These are phyloP conservation scores for Drosophila insularis DNA, from an alignment of 1,140 invertebrate genomes.

Conservation along the genomic window DNA sequence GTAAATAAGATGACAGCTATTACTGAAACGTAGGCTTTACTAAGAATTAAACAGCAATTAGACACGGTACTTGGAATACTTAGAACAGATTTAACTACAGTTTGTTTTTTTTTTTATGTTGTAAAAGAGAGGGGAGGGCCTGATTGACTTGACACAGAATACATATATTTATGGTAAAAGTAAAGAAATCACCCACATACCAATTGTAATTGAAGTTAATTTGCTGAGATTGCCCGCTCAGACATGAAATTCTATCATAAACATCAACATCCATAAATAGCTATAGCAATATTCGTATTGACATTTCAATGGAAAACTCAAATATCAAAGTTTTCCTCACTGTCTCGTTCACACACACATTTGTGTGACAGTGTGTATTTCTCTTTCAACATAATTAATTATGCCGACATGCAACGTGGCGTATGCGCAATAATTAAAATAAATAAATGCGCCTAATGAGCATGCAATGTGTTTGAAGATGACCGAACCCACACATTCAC, in stretches of 20 bases:
- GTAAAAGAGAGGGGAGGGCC: neutral
- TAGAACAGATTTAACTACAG: neutral
- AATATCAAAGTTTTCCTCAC: neutral
- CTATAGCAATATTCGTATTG: neutral
- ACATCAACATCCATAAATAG: neutral
- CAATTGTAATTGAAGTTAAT: neutral
- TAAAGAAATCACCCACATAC: neutral
- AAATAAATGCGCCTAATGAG: slow-evolving; percentile 65
- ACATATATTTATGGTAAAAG: neutral
- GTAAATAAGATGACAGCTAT: too few species aligned
- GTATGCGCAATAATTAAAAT: slow-evolving; percentile 52
- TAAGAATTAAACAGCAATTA: too few species aligned
- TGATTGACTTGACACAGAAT: neutral
- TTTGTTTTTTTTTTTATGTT: too few species aligned
- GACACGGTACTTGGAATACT: neutral
- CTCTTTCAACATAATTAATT: slow-evolving; percentile 40
- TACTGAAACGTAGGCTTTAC: too few species aligned
- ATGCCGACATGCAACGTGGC: slow-evolving; percentile 31
- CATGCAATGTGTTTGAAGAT: slow-evolving; percentile 9
- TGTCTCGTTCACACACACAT: neutral
- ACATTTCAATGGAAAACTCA: slow-evolving; percentile 14
- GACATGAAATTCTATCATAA: slow-evolving; percentile 8
- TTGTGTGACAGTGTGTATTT: neutral
- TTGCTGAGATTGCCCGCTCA: slow-evolving; percentile 6
- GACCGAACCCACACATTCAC: slow-evolving; percentile 4